Evolutionary conservation across 2,113 vertebrate species (phyloP).

Genomic region (Rhea pennata): DNA sequence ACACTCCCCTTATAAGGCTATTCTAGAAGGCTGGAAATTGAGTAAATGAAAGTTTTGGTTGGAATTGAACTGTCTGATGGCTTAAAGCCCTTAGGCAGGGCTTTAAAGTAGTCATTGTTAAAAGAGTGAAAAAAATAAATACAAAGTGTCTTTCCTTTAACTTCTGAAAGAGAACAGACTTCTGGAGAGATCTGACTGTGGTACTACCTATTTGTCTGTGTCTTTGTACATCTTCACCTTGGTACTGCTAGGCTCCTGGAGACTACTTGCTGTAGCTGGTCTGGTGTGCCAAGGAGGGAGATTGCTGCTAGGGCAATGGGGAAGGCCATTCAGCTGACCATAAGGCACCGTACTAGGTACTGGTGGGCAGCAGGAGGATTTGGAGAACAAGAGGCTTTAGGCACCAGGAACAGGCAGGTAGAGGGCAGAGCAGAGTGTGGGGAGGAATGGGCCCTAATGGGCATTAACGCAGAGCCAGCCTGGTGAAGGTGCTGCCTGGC

Average conservation of each 20-base stretch:
- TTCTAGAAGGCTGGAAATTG: neutral
- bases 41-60: neutral
- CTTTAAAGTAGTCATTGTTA: neutral
- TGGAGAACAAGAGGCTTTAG: neutral
- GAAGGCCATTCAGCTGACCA: neutral
- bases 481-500: neutral
- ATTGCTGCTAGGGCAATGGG: neutral
- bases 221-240: neutral
- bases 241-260: neutral
- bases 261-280: neutral
- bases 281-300: neutral
- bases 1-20: neutral
- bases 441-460: neutral
- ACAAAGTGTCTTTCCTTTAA: neutral
- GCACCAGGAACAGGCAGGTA: neutral
- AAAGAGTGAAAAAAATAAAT: neutral
- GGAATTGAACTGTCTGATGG: neutral
- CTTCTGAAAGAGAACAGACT: conserved; percentile 27
- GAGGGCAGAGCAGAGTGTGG: neutral
- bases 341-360: neutral
- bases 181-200: conserved; percentile 36
- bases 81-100: neutral
- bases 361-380: neutral
- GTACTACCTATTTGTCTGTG: conserved; percentile 3
- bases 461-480: neutral